These are phyloP conservation scores for Strigamia maritima DNA, from an alignment of 2,888 invertebrate species.

Conservation along the genomic window DNA sequence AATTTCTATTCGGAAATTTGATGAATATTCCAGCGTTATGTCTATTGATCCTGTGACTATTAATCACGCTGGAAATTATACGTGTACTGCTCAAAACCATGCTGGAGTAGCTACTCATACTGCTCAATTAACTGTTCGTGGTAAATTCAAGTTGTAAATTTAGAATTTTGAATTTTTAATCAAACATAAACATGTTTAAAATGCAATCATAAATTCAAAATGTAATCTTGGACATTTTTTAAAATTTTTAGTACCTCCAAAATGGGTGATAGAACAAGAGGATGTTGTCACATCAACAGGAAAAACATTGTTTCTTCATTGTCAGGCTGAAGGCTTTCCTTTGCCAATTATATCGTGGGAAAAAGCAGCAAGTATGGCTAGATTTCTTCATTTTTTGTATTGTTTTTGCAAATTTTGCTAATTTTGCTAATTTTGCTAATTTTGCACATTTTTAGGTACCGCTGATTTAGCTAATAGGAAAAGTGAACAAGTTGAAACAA, in stretches of 20 bases:
- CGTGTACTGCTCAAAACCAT: conserved; percentile 38
- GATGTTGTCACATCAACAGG: conserved; percentile 78
- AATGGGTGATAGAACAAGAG: conserved; percentile 80
- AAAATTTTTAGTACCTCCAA: conserved; percentile 74
- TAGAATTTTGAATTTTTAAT: neutral
- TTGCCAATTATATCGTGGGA: conserved; percentile 84
- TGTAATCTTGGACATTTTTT: neutral
- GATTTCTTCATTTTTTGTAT: neutral
- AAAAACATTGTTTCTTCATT: conserved; percentile 78
- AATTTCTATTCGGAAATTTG: conserved; percentile 37
- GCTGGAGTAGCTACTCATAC: conserved; percentile 40
- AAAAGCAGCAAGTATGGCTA: conserved; percentile 41
- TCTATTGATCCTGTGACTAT: conserved; percentile 38
- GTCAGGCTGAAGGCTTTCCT: conserved; percentile 89
- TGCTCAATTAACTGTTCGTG: conserved; percentile 38
- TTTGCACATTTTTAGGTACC: conserved; percentile 39
- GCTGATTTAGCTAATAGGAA: conserved; percentile 29
- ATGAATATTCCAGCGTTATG: conserved; percentile 39
- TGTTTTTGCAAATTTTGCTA: conserved; percentile 39
- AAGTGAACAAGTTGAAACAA: neutral
- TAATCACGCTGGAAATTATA: conserved; percentile 39
- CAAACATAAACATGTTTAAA: neutral
- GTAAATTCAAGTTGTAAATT: conserved; percentile 39
- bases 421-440: no score
- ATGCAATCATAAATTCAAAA: neutral